Conservation (phyloP, 2,888 invertebrate species). For the Hirtodrosophila trivittata region DNA sequence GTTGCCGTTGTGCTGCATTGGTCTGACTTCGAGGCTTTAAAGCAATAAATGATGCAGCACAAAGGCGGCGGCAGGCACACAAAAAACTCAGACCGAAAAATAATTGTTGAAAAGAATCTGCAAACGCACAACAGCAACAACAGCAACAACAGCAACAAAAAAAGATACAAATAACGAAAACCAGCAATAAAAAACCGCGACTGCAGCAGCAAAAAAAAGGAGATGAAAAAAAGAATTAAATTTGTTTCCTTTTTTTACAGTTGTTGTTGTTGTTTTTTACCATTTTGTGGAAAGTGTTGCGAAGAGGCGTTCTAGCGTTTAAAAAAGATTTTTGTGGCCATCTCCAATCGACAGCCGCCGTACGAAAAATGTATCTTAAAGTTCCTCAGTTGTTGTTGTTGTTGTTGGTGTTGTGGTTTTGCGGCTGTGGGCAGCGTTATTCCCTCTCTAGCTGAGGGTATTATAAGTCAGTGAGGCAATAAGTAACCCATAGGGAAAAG, state of each 20-base stretch:
- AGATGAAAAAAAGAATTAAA: conserved; percentile 26
- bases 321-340: conserved; percentile 69
- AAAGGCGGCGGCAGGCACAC: conserved; percentile 39
- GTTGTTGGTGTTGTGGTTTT: conserved; percentile 34
- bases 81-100: conserved; percentile 50
- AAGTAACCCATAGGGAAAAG: too few relatives aligned
- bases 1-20: conserved; percentile 24
- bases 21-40: conserved; percentile 29
- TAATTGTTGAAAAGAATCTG: conserved; percentile 77
- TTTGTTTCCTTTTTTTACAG: conserved; percentile 20
- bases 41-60: conserved; percentile 43
- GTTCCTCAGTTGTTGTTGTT: conserved; percentile 32
- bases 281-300: conserved; percentile 76
- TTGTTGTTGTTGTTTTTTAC: conserved; percentile 4
- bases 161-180: conserved; percentile 43
- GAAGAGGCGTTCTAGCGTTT: conserved; percentile 83
- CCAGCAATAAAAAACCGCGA: conserved; percentile 73
- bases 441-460: conserved; percentile 4
- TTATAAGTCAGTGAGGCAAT: too few relatives aligned
- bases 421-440: conserved; percentile 29
- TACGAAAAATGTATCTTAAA: conserved; percentile 65
- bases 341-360: conserved; percentile 64
- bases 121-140: conserved; percentile 42
- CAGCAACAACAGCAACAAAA: conserved; percentile 20
- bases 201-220: conserved; percentile 45